Percentiles rank a stretch among this genome's conserved stretches.
phyloP scores from a whole-genome alignment of 2,113 vertebrate species.

The Brienomyrus brachyistius region DNA sequence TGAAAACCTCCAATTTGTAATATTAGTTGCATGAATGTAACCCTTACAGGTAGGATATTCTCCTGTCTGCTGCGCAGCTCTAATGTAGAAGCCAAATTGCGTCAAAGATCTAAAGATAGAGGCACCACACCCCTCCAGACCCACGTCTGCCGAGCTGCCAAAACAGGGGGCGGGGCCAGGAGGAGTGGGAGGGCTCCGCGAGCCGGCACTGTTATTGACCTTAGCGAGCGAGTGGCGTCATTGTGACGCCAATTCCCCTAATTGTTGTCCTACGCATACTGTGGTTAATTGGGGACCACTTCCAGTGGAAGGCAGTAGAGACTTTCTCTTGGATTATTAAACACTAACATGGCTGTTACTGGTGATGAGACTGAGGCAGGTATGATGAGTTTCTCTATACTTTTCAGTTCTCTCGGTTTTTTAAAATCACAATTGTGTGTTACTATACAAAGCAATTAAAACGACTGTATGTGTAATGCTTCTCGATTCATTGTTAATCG shows the following conservation, averaged over 20 bases:
- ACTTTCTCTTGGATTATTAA: conserved; percentile 60
- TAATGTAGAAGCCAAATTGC: conserved; percentile 43
- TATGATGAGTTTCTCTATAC: conserved; percentile 45
- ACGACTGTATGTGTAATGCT: not conserved
- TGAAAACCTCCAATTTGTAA: not conserved
- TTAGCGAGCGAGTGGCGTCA: conserved; percentile 83
- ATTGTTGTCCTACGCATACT: conserved; percentile 68
- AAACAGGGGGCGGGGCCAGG: conserved; percentile 33
- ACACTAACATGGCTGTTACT: conserved; percentile 80
- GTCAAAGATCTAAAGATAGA: conserved; percentile 62
- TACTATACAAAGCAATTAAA: not conserved
- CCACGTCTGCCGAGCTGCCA: conserved; percentile 3
- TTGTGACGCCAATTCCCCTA: conserved; percentile 82
- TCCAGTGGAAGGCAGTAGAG: conserved; percentile 49
- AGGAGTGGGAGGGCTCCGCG: conserved; percentile 31
- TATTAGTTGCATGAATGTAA: conserved; percentile 3
- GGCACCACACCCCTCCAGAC: conserved; percentile 14
- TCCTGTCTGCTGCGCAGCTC: conserved; percentile 30
- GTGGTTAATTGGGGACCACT: conserved; percentile 57
- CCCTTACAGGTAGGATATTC: not conserved
- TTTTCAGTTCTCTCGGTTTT: not conserved
- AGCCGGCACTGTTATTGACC: conserved; percentile 61
- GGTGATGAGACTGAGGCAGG: conserved; percentile 84
- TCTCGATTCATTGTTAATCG: not conserved
- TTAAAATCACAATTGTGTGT: not conserved